phyloP scores from a whole-genome alignment of 2,113 vertebrate genomes.

The Nibea coibor region DNA sequence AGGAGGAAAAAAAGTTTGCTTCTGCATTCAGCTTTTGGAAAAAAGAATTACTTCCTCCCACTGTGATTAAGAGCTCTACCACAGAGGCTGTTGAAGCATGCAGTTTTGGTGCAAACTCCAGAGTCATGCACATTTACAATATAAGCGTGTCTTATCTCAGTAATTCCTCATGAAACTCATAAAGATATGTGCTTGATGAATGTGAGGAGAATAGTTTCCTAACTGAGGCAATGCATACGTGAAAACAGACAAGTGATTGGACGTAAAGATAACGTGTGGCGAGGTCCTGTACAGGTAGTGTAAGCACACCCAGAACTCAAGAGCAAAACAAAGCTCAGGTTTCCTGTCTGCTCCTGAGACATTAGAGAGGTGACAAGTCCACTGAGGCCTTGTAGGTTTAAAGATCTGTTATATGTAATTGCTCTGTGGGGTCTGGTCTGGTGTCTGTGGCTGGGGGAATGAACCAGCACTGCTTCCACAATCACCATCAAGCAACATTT shows the following conservation, averaged over 20 bases:
- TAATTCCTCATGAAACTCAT: constrained; percentile 65
- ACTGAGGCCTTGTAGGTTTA: neutral
- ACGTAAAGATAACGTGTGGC: constrained; percentile 64
- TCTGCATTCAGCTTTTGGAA: constrained; percentile 13
- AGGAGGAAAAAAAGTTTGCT: constrained; percentile 13
- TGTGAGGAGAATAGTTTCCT: constrained; percentile 65
- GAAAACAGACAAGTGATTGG: constrained; percentile 58
- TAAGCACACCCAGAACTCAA: constrained; percentile 61
- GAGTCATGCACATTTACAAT: constrained; percentile 64
- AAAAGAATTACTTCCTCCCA: constrained; percentile 26
- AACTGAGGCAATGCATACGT: constrained; percentile 48
- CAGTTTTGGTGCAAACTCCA: constrained; percentile 60
- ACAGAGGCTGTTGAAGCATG: constrained; percentile 36
- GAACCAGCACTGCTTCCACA: neutral
- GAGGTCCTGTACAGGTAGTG: constrained; percentile 57
- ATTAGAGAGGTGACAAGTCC: constrained; percentile 2
- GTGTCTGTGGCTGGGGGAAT: neutral
- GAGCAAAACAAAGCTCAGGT: constrained; percentile 67
- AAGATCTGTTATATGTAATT: neutral
- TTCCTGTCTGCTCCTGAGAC: constrained; percentile 51
- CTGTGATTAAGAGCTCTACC: constrained; percentile 48
- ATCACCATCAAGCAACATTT: neutral
- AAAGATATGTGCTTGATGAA: constrained; percentile 68
- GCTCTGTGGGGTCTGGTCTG: neutral
- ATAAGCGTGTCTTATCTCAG: constrained; percentile 61